A percentile compares a stretch with the other conserved stretches of the same genome.
These are phyloP conservation scores for Spheniscus humboldti DNA, from an alignment of 2,797 vertebrate genomes.

Conservation along the genomic window DNA sequence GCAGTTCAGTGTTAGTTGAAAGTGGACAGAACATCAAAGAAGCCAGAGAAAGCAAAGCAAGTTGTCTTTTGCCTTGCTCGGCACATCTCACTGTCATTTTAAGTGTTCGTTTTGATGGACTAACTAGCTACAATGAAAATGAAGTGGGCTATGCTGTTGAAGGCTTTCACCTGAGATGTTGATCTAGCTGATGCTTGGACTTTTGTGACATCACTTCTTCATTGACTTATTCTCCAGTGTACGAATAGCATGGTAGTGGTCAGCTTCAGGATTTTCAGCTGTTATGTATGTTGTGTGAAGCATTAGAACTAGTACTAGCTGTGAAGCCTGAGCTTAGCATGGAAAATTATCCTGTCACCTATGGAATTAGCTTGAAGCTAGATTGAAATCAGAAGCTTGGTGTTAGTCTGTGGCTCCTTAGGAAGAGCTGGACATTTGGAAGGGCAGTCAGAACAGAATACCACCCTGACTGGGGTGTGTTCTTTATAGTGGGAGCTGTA, in stretches of 20 bases:
- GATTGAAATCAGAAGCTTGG: background rate
- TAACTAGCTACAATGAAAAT: background rate
- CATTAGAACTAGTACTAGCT: background rate
- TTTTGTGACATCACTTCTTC: background rate
- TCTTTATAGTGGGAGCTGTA: background rate
- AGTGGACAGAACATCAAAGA: background rate
- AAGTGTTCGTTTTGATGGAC: background rate
- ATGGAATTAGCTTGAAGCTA: background rate
- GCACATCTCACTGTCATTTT: background rate
- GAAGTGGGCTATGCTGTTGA: background rate
- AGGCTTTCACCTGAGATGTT: background rate
- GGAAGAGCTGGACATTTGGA: background rate
- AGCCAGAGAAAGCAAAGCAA: background rate
- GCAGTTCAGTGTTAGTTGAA: background rate
- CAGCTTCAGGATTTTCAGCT: background rate
- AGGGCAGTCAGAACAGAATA: background rate
- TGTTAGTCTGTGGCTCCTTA: background rate
- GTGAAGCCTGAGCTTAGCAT: background rate
- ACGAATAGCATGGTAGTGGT: background rate
- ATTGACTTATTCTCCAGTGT: background rate
- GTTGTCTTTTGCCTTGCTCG: background rate
- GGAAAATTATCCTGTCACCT: background rate
- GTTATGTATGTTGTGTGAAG: accelerated
- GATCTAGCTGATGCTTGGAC: background rate
- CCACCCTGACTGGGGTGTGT: background rate